Evolutionary conservation across 2,797 vertebrate genomes (phyloP).

Genomic region (Linurgus olivaceus): DNA sequence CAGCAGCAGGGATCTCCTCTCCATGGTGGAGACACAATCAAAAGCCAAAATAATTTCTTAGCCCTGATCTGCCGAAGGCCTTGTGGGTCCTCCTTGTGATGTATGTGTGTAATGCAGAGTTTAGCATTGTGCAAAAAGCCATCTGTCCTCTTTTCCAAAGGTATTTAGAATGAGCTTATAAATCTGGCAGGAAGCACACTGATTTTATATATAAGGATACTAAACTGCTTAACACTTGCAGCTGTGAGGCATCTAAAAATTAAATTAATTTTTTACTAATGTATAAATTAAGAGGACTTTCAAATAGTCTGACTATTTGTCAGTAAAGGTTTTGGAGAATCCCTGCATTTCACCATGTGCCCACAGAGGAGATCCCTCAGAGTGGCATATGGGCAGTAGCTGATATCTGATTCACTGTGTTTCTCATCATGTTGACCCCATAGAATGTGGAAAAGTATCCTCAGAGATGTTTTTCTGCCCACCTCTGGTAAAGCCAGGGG

Average conservation of each 20-base stretch:
- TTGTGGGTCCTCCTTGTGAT: background rate
- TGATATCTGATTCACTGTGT: background rate
- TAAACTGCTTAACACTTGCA: background rate
- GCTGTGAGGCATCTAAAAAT: background rate
- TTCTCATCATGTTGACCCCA: background rate
- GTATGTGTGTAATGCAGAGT: background rate
- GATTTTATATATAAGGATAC: background rate
- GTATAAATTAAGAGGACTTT: background rate
- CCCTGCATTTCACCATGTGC: background rate
- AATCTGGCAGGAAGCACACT: rapidly evolving
- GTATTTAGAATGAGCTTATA: background rate
- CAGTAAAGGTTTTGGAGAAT: background rate
- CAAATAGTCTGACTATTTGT: background rate
- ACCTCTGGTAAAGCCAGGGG: background rate
- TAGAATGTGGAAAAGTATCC: background rate
- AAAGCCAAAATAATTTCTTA: background rate
- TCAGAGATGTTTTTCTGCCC: background rate
- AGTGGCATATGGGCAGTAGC: background rate
- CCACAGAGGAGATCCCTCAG: background rate
- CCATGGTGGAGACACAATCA: background rate
- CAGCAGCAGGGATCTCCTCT: background rate
- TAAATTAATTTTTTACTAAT: background rate
- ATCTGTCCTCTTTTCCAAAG: background rate
- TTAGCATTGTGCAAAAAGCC: background rate
- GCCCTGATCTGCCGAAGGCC: background rate